A percentile compares a stretch with the other conserved stretches of the same genome.
These are phyloP conservation scores for Brachypterus glaber DNA, from an alignment of 2,888 invertebrate genomes.

Conservation along the genomic window DNA sequence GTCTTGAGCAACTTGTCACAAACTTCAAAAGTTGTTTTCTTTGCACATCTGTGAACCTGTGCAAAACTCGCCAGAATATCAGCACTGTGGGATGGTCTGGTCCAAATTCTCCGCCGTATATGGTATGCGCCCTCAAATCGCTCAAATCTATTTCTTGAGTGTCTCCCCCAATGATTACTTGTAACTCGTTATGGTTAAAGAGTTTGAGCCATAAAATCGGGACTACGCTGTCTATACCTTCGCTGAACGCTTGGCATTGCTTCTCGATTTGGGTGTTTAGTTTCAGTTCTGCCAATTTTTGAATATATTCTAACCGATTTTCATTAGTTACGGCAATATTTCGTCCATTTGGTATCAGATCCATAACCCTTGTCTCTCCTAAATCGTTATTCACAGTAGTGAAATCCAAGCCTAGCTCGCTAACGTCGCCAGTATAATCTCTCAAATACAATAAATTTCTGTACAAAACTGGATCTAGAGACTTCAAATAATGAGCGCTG, in stretches of 20 bases:
- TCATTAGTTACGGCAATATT: conserved; percentile 84
- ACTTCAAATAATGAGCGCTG: conserved; percentile 82
- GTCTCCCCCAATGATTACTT: conserved; percentile 93
- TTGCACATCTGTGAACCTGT: conserved; percentile 72
- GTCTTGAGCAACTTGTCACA: conserved; percentile 95
- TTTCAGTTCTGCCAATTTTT: conserved; percentile 91
- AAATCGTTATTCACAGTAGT: conserved; percentile 83
- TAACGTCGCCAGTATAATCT: conserved; percentile 75
- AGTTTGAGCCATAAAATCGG: conserved; percentile 88
- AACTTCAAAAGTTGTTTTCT: conserved; percentile 87
- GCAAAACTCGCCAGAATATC: conserved; percentile 84
- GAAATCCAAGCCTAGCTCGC: conserved; percentile 85
- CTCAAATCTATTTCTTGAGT: conserved; percentile 87
- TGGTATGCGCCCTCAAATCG: conserved; percentile 79
- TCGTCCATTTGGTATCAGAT: conserved; percentile 82
- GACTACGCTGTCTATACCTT: conserved; percentile 84
- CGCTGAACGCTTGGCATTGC: conserved; percentile 81
- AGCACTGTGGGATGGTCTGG: conserved; percentile 74
- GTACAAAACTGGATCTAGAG: conserved; percentile 86
- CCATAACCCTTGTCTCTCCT: conserved; percentile 74
- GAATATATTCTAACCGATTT: conserved; percentile 94
- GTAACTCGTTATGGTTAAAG: conserved; percentile 90
- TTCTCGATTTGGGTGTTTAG: conserved; percentile 81
- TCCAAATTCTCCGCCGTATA: conserved; percentile 81
- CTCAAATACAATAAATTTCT: conserved; percentile 82